Evolutionary conservation across 2,113 vertebrate species (phyloP).

Genomic region (Polypterus senegalus): DNA sequence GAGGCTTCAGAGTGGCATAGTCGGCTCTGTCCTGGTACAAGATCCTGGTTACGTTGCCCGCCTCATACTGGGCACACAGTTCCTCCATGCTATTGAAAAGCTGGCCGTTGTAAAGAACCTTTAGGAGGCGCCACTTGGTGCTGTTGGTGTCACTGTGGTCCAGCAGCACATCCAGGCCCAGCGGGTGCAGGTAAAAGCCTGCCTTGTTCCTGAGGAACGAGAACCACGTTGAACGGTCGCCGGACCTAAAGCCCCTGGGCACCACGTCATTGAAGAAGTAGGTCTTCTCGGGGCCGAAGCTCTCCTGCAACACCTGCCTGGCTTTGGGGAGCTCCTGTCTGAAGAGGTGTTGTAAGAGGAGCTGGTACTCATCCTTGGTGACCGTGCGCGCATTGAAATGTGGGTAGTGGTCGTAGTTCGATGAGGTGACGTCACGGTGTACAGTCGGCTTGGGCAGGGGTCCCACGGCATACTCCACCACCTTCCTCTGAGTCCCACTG

Average conservation of each 20-base stretch:
- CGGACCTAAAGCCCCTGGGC: slow-evolving; percentile 60
- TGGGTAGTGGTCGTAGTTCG: slow-evolving; percentile 37
- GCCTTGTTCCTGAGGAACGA: slow-evolving; percentile 53
- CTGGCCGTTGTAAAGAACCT: slow-evolving; percentile 59
- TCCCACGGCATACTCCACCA: slow-evolving; percentile 70
- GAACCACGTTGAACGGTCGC: slow-evolving; percentile 69
- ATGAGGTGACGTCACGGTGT: slow-evolving; percentile 38
- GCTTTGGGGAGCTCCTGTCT: slow-evolving; percentile 37
- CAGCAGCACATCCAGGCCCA: slow-evolving; percentile 73
- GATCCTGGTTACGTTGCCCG: slow-evolving; percentile 34
- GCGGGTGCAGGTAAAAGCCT: slow-evolving; percentile 59
- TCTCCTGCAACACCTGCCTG: slow-evolving; percentile 38
- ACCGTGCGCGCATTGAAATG: slow-evolving; percentile 50
- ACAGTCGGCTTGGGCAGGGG: slow-evolving; percentile 37
- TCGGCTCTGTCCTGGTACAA: slow-evolving; percentile 33
- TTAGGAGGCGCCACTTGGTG: slow-evolving; percentile 50
- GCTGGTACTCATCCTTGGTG: slow-evolving; percentile 46
- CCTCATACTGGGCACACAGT: slow-evolving; percentile 42
- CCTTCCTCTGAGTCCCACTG: slow-evolving; percentile 35
- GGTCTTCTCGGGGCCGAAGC: slow-evolving; percentile 39
- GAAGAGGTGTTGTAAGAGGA: slow-evolving; percentile 40
- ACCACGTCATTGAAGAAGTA: slow-evolving; percentile 27
- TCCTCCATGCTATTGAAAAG: slow-evolving; percentile 51
- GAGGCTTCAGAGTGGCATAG: slow-evolving; percentile 54
- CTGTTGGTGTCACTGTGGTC: slow-evolving; percentile 49